These are phyloP conservation scores for Porphyrio hochstetteri DNA, from an alignment of 2,113 vertebrate genomes.

Conservation along the genomic window DNA sequence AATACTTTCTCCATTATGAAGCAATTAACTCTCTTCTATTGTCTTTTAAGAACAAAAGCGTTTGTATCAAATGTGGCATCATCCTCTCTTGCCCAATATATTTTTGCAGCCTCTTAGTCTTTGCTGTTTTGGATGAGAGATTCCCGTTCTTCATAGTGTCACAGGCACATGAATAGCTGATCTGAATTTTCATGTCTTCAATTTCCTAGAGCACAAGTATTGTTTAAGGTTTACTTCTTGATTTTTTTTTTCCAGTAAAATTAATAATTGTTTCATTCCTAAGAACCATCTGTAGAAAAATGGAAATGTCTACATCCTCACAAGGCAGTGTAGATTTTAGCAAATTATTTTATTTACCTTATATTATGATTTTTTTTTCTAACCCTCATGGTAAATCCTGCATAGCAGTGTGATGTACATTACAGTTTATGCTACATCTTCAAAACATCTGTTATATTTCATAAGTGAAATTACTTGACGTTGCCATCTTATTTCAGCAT, in stretches of 20 bases:
- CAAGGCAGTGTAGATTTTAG: neutral
- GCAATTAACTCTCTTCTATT: neutral
- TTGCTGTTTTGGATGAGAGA: neutral
- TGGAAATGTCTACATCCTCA: neutral
- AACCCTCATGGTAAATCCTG: neutral
- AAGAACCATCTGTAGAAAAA: neutral
- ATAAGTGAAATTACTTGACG: neutral
- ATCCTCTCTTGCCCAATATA: neutral
- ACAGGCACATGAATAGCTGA: neutral
- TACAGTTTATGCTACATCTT: neutral
- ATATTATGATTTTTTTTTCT: neutral
- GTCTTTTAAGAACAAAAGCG: neutral
- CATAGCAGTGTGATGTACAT: neutral
- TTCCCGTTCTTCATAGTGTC: neutral
- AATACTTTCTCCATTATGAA: constrained; percentile 13
- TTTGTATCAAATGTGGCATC: neutral
- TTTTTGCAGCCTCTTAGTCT: neutral
- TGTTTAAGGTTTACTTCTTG: neutral
- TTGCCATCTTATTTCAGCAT: neutral
- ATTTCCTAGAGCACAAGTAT: neutral
- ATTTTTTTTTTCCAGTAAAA: neutral
- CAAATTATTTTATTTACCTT: neutral
- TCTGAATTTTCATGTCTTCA: neutral
- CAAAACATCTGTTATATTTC: neutral
- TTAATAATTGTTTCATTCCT: neutral